Evolutionary conservation across 2,888 invertebrate genomes (phyloP).

Genomic region (Patella pellucida): DNA sequence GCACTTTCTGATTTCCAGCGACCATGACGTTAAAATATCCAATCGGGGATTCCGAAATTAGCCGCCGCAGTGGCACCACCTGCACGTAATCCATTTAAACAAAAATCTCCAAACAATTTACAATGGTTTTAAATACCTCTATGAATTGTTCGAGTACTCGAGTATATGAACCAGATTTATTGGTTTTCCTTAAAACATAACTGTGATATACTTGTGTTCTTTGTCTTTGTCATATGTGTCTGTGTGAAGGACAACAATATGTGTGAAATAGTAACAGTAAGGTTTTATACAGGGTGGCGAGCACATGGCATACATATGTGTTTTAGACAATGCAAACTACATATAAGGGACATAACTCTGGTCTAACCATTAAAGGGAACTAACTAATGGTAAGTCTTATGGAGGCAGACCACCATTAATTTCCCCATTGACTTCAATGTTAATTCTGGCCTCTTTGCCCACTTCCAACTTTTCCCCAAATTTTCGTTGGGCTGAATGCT

Average conservation of each 20-base stretch:
- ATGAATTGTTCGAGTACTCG: conserved; percentile 22
- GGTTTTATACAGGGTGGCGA: too few species aligned
- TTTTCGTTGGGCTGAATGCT: too few species aligned
- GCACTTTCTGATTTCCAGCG: conserved; percentile 16
- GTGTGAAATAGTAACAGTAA: too few species aligned
- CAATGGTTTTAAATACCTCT: conserved; percentile 22
- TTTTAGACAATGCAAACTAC: too few species aligned
- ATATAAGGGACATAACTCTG: too few species aligned
- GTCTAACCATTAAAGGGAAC: too few species aligned
- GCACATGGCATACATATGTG: too few species aligned
- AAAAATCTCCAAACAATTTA: conserved; percentile 22
- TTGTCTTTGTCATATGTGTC: background rate
- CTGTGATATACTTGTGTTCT: background rate
- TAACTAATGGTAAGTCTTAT: too few species aligned
- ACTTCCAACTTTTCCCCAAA: too few species aligned
- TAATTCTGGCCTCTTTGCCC: too few species aligned
- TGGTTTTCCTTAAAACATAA: background rate
- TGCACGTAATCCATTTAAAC: conserved; percentile 19
- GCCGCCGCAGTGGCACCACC: conserved; percentile 28
- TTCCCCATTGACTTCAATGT: too few species aligned
- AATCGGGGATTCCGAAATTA: conserved; percentile 23
- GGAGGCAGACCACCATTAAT: too few species aligned
- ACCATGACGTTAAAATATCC: conserved; percentile 27
- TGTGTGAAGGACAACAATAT: background rate
- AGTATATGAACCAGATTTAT: conserved; percentile 20